Percentiles rank a stretch among this genome's conserved stretches.
Conservation (phyloP, 1,140 invertebrate genomes). For the Orius insidiosus region DNA sequence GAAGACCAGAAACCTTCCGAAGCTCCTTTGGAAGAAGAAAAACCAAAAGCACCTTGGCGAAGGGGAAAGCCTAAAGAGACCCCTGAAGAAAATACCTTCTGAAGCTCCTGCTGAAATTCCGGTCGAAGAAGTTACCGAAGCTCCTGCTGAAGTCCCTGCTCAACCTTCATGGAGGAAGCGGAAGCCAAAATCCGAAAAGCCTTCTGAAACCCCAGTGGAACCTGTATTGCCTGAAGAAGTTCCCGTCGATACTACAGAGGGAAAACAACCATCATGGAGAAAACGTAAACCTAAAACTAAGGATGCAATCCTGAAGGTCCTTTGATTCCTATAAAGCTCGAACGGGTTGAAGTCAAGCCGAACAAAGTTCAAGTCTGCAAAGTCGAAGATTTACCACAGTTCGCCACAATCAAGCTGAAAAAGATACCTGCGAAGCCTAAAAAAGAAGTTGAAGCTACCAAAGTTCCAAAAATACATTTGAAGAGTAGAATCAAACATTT, state of each 20-base stretch:
- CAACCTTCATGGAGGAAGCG: background rate
- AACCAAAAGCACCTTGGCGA: slow-evolving; percentile 20
- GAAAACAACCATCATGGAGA: too few species aligned
- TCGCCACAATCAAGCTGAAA: slow-evolving; percentile 43
- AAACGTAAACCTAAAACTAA: slow-evolving; percentile 11
- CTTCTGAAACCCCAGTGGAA: slow-evolving; percentile 18
- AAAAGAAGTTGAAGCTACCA: slow-evolving; percentile 29
- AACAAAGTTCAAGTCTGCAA: slow-evolving; percentile 28
- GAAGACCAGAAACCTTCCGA: slow-evolving; percentile 16
- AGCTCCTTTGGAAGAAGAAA: slow-evolving; percentile 21
- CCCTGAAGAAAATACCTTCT: background rate
- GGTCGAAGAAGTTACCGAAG: slow-evolving; percentile 15
- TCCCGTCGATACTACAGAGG: background rate
- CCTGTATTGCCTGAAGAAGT: background rate
- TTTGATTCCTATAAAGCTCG: slow-evolving; percentile 10
- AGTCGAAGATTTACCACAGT: slow-evolving; percentile 33
- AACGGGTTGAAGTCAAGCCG: slow-evolving; percentile 29
- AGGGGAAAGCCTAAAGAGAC: slow-evolving; percentile 5
- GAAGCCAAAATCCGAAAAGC: slow-evolving; percentile 5
- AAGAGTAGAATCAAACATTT: slow-evolving; percentile 41
- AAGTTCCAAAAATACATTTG: slow-evolving; percentile 42
- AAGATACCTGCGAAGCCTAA: slow-evolving; percentile 32
- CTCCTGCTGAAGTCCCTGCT: background rate
- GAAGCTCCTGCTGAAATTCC: slow-evolving; percentile 13
- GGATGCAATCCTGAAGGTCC: background rate